These are phyloP conservation scores for Muntiacus muntjak DNA, from an alignment of 2,113 vertebrate species.

Conservation along the genomic window DNA sequence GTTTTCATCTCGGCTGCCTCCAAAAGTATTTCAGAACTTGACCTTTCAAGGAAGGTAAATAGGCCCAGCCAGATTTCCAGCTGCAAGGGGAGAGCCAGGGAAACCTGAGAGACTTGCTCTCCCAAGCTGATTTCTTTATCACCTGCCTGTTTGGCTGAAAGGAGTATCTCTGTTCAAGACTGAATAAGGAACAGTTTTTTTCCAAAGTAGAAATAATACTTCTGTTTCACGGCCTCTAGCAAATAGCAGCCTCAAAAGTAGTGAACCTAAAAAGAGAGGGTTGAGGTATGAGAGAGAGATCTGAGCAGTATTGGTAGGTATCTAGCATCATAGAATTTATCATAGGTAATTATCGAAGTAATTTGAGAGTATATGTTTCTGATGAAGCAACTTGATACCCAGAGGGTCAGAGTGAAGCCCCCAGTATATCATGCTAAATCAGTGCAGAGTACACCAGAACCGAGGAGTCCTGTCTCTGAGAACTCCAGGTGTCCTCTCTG, in stretches of 20 bases:
- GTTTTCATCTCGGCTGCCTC: background rate
- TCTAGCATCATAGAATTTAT: background rate
- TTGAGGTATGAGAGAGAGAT: background rate
- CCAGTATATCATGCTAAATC: background rate
- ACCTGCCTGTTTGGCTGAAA: background rate
- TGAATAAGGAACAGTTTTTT: background rate
- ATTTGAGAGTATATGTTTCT: background rate
- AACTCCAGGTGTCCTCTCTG: background rate
- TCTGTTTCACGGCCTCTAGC: background rate
- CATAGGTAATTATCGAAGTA: background rate
- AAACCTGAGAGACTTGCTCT: background rate
- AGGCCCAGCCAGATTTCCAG: background rate
- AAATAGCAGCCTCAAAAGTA: background rate
- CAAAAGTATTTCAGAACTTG: background rate
- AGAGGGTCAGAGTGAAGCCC: background rate
- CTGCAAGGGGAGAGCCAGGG: background rate
- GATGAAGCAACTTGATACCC: background rate
- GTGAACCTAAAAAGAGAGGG: background rate
- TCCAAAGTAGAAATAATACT: background rate
- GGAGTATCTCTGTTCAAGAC: background rate
- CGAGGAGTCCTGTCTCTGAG: background rate
- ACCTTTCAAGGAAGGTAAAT: slow-evolving; percentile 44
- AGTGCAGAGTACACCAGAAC: background rate
- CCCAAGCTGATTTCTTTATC: background rate
- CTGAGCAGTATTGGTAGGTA: background rate